Evolutionary conservation across 2,113 vertebrate genomes (phyloP).

Genomic region (Himantopus leucocephalus): DNA sequence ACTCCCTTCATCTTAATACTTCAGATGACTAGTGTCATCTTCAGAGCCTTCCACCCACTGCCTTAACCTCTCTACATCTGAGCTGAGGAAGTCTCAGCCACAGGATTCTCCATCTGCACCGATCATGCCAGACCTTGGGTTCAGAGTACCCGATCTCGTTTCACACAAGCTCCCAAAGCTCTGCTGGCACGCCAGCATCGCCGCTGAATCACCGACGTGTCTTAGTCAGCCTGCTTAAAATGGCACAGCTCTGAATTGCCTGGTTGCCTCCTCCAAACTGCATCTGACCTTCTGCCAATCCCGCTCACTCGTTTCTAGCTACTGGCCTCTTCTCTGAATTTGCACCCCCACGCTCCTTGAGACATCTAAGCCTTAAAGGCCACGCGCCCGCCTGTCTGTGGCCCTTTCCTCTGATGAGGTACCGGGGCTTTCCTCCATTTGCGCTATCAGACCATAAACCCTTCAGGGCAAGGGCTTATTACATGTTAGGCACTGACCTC

Average conservation of each 20-base stretch:
- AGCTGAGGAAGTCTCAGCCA: neutral
- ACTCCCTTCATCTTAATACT: neutral
- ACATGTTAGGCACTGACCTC: neutral
- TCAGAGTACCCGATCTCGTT: neutral
- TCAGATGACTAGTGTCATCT: neutral
- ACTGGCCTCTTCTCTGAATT: neutral
- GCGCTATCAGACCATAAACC: neutral
- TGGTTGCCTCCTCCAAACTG: neutral
- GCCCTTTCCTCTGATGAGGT: neutral
- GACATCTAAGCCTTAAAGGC: neutral
- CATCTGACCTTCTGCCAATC: neutral
- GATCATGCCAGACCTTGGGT: neutral
- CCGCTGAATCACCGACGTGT: constrained; percentile 5
- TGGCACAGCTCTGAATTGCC: constrained; percentile 14
- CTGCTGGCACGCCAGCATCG: neutral
- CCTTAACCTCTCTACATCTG: neutral
- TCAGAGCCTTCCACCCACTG: neutral
- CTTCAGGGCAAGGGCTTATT: neutral
- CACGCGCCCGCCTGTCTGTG: fast-evolving
- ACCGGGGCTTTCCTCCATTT: neutral
- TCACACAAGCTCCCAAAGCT: neutral
- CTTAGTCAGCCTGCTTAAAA: constrained; percentile 59
- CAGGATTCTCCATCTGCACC: neutral
- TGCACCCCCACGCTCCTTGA: neutral
- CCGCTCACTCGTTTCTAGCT: fast-evolving